Conservation (phyloP, 2,797 vertebrate species). For the Graptemys geographica region DNA sequence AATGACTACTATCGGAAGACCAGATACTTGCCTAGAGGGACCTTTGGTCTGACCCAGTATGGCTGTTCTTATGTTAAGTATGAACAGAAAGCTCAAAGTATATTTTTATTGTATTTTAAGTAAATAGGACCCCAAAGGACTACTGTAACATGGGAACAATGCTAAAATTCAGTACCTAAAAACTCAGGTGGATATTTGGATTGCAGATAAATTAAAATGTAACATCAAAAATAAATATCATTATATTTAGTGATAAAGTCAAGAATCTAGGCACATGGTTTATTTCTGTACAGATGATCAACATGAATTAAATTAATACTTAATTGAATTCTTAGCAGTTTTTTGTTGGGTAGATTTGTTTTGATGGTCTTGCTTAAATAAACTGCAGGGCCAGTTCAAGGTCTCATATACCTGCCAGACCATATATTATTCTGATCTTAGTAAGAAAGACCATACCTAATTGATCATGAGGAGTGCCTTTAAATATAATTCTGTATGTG, state of each 20-base stretch:
- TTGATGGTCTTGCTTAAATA: neutral
- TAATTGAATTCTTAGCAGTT: neutral
- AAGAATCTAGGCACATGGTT: neutral
- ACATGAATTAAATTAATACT: neutral
- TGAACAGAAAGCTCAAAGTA: neutral
- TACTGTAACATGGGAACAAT: neutral
- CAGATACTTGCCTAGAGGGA: too few relatives aligned
- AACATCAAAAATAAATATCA: neutral
- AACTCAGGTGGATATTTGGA: neutral
- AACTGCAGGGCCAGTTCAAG: neutral
- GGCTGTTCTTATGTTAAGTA: too few relatives aligned
- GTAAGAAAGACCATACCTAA: constrained; percentile 85
- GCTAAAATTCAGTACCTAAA: neutral
- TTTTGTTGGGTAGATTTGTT: neutral
- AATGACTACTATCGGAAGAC: too few relatives aligned
- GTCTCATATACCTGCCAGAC: neutral
- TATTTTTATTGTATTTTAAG: neutral
- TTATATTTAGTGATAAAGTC: neutral
- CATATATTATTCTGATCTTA: neutral
- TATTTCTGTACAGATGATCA: neutral
- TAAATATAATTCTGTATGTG: constrained; percentile 96
- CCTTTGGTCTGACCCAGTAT: too few relatives aligned
- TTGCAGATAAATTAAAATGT: neutral
- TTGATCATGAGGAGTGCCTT: constrained; percentile 96
- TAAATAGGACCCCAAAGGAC: neutral